Evolutionary conservation across 2,888 invertebrate genomes (phyloP), one percentile per base, ranked within the genome.

Genomic region (Candidula unifasciata): DNA sequence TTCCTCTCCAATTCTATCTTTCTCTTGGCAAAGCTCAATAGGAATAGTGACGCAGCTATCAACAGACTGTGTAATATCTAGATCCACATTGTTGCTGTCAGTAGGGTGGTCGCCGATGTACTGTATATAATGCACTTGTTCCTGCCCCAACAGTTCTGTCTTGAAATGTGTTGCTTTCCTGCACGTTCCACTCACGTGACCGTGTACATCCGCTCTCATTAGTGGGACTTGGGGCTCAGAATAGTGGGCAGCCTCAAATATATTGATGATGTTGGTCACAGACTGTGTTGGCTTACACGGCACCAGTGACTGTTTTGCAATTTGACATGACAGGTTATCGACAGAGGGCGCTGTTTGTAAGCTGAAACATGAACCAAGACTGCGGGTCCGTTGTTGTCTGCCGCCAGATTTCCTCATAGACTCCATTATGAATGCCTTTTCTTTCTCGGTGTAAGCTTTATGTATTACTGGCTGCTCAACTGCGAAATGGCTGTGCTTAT

Each of bases 381-480:
- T 78, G 10, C 35, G 8, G 6, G 77, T 68, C 44, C 71, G 66
- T 30, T 52, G 21, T n/a, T 68, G 30, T 21, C 57, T 68, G 13
- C 78, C 37, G 21, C 78, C 83, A 24, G 78, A 71, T 44, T 76
- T 76, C 18, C 78, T 27, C 27, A 78, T 52, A 2, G 83, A 78
- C 44, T 83, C 78, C 1, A 78, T 27, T 35, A 83, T 69, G 52
- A 83, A 83, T 44, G 69, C 71, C 27, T 78, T 77, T 57, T 83
- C 83, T 24, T 78, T 60, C 30, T 83, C 83, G 0, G 78, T 83
- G 71, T 78, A 83, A 1, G 71, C 44, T 71, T 83, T 83, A 21
- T 77, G 35, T 44, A 82, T 68, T 30, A 54, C 52, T 21, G 30
- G 13, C 2, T 54, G 73, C 0, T 74, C 74, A 74, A n/a, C 2